A percentile compares a stretch with the other conserved stretches of the same genome.
phyloP scores from a whole-genome alignment of 2,797 vertebrate species.

The Emys orbicularis region DNA sequence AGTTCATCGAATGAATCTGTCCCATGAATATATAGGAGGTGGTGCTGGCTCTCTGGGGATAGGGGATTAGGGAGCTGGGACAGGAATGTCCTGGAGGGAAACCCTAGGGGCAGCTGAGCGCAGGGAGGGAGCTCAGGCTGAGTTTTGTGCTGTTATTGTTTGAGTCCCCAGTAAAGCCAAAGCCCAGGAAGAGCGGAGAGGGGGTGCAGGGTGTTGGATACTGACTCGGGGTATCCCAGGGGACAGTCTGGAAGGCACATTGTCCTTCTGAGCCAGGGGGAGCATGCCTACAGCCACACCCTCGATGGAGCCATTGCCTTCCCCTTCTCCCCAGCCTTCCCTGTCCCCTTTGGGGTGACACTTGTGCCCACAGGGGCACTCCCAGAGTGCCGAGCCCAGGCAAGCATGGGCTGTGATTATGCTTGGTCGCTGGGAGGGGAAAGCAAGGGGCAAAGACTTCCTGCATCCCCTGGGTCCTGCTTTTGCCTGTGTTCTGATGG shows the following conservation, averaged over 20 bases:
- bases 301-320: neutral
- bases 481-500: neutral
- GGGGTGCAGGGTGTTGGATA: neutral
- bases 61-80: neutral
- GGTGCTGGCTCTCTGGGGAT: neutral
- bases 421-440: neutral
- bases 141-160: neutral
- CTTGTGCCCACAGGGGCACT: neutral
- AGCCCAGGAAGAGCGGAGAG: neutral
- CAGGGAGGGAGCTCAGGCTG: neutral
- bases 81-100: neutral
- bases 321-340: neutral
- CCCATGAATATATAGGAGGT: neutral
- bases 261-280: neutral
- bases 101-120: accelerated
- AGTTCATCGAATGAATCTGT: neutral
- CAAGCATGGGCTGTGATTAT: neutral
- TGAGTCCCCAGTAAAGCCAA: neutral
- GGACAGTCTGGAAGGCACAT: neutral
- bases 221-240: neutral
- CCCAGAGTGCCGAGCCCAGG: accelerated
- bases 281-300: neutral
- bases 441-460: neutral
- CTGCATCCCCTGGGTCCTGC: too few species aligned
- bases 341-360: neutral